These are phyloP conservation scores for Erynnis tages DNA, from an alignment of 2,888 invertebrate species.

Conservation along the genomic window DNA sequence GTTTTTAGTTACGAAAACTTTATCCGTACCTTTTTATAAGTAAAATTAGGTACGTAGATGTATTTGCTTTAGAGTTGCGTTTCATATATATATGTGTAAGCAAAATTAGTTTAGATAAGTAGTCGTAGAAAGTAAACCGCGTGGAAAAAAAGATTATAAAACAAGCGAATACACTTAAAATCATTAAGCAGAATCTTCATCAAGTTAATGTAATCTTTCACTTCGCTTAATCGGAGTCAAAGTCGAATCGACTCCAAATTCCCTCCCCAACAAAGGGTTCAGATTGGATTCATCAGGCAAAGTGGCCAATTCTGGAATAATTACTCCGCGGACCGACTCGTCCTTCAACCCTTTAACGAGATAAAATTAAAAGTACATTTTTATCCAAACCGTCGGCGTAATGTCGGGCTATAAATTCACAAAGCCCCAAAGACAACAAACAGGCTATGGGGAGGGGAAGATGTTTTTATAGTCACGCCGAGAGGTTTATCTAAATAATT, in stretches of 20 bases:
- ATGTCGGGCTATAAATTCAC: slow-evolving; percentile 76
- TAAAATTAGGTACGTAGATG: no score
- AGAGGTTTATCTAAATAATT: slow-evolving; percentile 82
- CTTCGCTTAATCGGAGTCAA: slow-evolving; percentile 62
- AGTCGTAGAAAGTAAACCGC: no score
- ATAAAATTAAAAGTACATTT: slow-evolving; percentile 82
- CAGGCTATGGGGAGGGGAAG: slow-evolving; percentile 70
- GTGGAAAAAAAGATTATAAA: background rate
- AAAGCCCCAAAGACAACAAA: slow-evolving; percentile 81
- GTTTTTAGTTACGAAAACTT: no score
- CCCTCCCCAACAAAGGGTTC: slow-evolving; percentile 65
- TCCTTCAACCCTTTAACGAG: slow-evolving; percentile 82
- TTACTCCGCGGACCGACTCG: slow-evolving; percentile 78
- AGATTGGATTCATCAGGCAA: slow-evolving; percentile 78
- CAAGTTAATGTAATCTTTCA: slow-evolving; percentile 70
- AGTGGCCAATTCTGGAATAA: slow-evolving; percentile 81
- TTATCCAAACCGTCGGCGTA: slow-evolving; percentile 76
- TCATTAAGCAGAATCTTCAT: slow-evolving; percentile 16
- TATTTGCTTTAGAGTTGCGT: no score
- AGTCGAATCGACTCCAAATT: slow-evolving; percentile 75
- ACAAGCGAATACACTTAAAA: slow-evolving; percentile 2
- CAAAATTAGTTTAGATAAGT: no score
- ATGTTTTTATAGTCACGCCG: slow-evolving; percentile 80
- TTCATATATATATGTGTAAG: no score
- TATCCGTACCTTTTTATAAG: no score